Conservation (phyloP, 2,797 vertebrate genomes). For the Octomys mimax region DNA sequence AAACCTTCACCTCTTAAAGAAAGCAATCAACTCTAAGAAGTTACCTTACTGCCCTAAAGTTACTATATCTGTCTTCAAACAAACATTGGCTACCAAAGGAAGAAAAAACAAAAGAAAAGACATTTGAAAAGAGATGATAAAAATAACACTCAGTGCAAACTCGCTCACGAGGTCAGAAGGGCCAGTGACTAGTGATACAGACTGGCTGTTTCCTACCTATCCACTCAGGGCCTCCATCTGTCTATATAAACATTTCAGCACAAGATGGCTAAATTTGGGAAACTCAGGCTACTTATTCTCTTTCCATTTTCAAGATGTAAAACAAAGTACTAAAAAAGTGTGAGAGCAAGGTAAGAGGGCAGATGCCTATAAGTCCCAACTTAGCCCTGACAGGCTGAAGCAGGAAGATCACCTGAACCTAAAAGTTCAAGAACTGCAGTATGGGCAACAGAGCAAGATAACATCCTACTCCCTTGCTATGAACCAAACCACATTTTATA, state of each 20-base stretch:
- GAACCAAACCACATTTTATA: not conserved
- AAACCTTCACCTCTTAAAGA: not conserved
- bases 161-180: not conserved
- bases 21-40: not conserved
- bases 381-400: not conserved
- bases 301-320: not conserved
- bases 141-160: not conserved
- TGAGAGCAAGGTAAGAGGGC: not conserved
- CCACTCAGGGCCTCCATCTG: not conserved
- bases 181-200: not conserved
- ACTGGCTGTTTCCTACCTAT: not conserved
- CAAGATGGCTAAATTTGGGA: not conserved
- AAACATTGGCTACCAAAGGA: not conserved
- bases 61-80: slow-evolving; percentile 11
- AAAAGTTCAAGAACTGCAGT: not conserved
- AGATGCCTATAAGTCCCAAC: not conserved
- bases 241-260: not conserved
- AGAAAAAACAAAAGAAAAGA: not conserved
- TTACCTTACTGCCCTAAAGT: not conserved
- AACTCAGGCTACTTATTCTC: slow-evolving; percentile 20
- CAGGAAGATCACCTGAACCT: not conserved
- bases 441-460: not conserved
- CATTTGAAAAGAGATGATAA: slow-evolving; percentile 48
- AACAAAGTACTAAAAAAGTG: not conserved
- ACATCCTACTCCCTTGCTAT: not conserved